Percentiles rank a stretch among this genome's conserved stretches.
Evolutionary conservation across 1,140 invertebrate genomes (phyloP).

Genomic region (Mylabris phalerata): DNA sequence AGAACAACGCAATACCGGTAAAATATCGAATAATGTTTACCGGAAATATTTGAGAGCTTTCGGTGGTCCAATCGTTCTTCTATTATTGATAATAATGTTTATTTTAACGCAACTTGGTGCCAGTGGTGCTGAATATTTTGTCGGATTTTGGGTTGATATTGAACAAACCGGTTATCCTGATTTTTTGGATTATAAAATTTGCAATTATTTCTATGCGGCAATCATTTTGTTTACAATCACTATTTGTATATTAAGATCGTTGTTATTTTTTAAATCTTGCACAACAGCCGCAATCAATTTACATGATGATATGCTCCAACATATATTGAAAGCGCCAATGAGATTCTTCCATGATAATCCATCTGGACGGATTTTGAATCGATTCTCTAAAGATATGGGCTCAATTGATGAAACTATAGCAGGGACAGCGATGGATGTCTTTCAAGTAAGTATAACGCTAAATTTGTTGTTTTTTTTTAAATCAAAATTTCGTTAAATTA

Average conservation of each 20-base stretch:
- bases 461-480: too few species aligned
- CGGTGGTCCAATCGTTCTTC: conserved; percentile 44
- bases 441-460: conserved; percentile 41
- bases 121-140: conserved; percentile 58
- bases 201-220: conserved; percentile 40
- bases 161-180: conserved; percentile 59
- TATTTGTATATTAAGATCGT: conserved; percentile 55
- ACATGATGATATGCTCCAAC: conserved; percentile 77
- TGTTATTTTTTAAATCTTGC: conserved; percentile 66
- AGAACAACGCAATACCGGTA: conserved; percentile 40
- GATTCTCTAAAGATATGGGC: conserved; percentile 68
- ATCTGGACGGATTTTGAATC: conserved; percentile 63
- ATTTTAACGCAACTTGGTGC: conserved; percentile 52
- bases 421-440: conserved; percentile 62
- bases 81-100: conserved; percentile 48
- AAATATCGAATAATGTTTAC: conserved; percentile 52
- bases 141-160: conserved; percentile 50
- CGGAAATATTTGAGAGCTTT: conserved; percentile 53
- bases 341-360: conserved; percentile 84
- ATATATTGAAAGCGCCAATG: conserved; percentile 73
- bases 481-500: conserved; percentile 32
- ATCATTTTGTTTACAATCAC: conserved; percentile 44
- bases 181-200: conserved; percentile 30
- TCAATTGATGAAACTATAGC: conserved; percentile 79
- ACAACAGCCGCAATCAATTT: conserved; percentile 53